These are phyloP conservation scores for Blomia tropicalis DNA, from an alignment of 2,888 invertebrate genomes.

Conservation along the genomic window DNA sequence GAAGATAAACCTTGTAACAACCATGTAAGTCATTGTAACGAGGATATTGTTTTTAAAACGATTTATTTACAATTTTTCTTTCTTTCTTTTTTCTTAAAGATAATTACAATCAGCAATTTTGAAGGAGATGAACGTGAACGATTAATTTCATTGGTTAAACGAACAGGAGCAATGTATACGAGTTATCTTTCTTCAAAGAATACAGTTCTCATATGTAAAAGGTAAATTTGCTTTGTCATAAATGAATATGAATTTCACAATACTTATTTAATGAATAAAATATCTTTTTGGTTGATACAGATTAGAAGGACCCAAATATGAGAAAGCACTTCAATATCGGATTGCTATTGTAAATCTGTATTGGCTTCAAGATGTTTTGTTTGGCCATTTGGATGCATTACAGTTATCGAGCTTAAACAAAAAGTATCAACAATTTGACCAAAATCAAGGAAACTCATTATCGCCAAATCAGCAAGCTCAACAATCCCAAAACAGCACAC, in stretches of 20 bases:
- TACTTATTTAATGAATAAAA: constrained; percentile 1
- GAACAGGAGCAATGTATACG: constrained; percentile 66
- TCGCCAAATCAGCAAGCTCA: background rate
- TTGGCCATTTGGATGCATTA: constrained; percentile 67
- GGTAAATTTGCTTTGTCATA: constrained; percentile 33
- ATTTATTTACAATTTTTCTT: constrained; percentile 4
- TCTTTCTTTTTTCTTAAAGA: constrained; percentile 35
- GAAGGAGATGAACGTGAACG: constrained; percentile 64
- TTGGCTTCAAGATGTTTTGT: constrained; percentile 79
- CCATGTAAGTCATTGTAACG: constrained; percentile 35
- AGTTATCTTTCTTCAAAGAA: constrained; percentile 42
- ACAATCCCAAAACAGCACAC: background rate
- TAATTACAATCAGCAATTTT: constrained; percentile 75
- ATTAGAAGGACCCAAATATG: constrained; percentile 68
- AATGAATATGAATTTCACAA: constrained; percentile 9
- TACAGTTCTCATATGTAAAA: constrained; percentile 41
- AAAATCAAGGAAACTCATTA: background rate
- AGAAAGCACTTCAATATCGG: constrained; percentile 77
- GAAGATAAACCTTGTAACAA: constrained; percentile 38
- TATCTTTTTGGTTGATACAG: constrained; percentile 38
- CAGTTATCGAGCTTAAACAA: constrained; percentile 35
- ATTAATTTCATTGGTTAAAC: constrained; percentile 64
- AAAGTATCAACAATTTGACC: constrained; percentile 70
- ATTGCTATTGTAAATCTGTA: constrained; percentile 77
- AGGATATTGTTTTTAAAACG: constrained; percentile 21